Percentiles rank a stretch among this genome's conserved stretches.
phyloP scores from a whole-genome alignment of 2,113 vertebrate genomes.

The Pampusana beccarii region DNA sequence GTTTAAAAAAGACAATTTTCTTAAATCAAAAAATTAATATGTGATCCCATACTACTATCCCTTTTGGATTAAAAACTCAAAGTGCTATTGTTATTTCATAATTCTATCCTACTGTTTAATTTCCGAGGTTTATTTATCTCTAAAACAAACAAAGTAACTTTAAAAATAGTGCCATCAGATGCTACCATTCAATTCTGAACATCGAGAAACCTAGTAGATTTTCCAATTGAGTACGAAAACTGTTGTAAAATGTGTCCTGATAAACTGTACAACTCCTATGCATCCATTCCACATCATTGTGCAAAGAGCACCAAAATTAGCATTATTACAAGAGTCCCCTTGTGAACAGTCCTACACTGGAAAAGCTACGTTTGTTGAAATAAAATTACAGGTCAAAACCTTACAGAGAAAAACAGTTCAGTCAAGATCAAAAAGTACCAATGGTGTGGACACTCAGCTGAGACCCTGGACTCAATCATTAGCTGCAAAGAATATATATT shows the following conservation, averaged over 20 bases:
- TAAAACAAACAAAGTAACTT: background rate
- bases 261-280: background rate
- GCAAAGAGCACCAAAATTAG: background rate
- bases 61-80: background rate
- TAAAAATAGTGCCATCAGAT: background rate
- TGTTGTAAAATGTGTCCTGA: background rate
- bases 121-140: background rate
- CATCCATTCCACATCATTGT: background rate
- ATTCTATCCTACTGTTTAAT: background rate
- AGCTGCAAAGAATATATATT: background rate
- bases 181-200: background rate
- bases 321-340: background rate
- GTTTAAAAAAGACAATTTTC: background rate
- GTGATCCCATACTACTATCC: background rate
- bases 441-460: background rate
- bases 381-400: background rate
- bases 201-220: accelerated
- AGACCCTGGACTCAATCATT: background rate
- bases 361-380: background rate
- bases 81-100: background rate
- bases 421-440: background rate
- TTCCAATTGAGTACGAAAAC: background rate
- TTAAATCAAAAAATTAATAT: accelerated
- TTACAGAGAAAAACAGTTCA: background rate
- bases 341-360: background rate